Evolutionary conservation across 2,888 invertebrate species (phyloP).

Genomic region (Girardia tigrina): DNA sequence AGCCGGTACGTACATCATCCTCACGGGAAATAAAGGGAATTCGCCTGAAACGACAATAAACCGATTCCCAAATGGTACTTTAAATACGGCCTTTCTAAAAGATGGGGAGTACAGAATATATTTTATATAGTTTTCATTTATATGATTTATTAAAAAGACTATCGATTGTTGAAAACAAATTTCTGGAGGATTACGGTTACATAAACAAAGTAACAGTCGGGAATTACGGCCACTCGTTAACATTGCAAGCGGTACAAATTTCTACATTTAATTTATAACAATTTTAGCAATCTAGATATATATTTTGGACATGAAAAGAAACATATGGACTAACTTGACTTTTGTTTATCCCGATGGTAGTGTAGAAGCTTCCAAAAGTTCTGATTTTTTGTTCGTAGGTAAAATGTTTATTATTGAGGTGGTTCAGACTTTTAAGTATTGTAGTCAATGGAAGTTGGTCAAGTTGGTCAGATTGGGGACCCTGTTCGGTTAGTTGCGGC

Average conservation of each 20-base stretch:
- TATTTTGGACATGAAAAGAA: neutral
- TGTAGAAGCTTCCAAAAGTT: neutral
- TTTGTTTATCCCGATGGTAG: neutral
- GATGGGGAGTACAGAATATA: neutral
- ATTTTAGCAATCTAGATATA: neutral
- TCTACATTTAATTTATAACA: too few relatives aligned
- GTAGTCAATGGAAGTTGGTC: neutral
- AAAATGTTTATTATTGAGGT: neutral
- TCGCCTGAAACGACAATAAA: neutral
- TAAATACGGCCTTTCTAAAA: neutral
- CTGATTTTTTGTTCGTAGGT: neutral
- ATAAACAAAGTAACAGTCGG: neutral
- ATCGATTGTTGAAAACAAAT: neutral
- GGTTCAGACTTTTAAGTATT: too few relatives aligned
- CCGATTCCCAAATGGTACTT: neutral
- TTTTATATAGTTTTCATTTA: too few relatives aligned
- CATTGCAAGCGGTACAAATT: neutral
- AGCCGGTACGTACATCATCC: neutral
- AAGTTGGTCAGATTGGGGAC: neutral
- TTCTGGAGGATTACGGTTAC: neutral
- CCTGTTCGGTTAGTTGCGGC: neutral
- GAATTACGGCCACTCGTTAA: neutral
- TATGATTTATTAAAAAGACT: neutral
- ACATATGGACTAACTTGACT: neutral
- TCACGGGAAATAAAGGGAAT: neutral